A percentile compares a stretch with the other conserved stretches of the same genome.
phyloP scores from a whole-genome alignment of 2,888 invertebrate species.

The Troglohyphantes excavatus region DNA sequence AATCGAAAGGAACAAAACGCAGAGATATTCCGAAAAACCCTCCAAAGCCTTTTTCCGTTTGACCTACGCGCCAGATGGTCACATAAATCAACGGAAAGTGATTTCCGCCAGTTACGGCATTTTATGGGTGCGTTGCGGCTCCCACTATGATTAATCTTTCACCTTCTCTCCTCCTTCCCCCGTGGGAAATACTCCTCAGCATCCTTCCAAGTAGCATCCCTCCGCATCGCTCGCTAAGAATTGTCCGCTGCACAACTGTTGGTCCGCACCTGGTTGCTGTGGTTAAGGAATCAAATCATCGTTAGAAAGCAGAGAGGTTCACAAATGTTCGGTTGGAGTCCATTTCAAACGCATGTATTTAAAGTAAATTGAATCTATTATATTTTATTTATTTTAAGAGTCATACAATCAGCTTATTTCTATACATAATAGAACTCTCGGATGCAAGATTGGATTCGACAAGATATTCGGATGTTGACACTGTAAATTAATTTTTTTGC shows the following conservation, averaged over 20 bases:
- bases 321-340: no score
- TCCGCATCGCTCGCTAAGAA: neutral
- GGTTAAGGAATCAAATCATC: no score
- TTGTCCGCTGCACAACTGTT: slow-evolving; percentile 48
- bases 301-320: no score
- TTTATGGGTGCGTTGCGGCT: slow-evolving; percentile 74
- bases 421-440: no score
- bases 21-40: slow-evolving; percentile 66
- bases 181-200: slow-evolving; percentile 62
- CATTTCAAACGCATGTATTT: no score
- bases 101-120: slow-evolving; percentile 73
- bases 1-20: slow-evolving; percentile 27
- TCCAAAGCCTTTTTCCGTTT: slow-evolving; percentile 60
- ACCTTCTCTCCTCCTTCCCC: slow-evolving; percentile 52
- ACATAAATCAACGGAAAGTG: slow-evolving; percentile 72
- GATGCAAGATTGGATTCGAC: no score
- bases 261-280: no score
- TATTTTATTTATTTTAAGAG: no score
- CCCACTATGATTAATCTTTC: slow-evolving; percentile 69
- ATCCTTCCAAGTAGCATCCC: slow-evolving; percentile 20
- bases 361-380: no score
- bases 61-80: slow-evolving; percentile 68
- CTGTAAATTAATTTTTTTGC: no score
- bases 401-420: no score
- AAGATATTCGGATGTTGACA: no score